A percentile compares a stretch with the other conserved stretches of the same genome.
Conservation (phyloP, 2,113 vertebrate genomes). For the Naja naja region DNA sequence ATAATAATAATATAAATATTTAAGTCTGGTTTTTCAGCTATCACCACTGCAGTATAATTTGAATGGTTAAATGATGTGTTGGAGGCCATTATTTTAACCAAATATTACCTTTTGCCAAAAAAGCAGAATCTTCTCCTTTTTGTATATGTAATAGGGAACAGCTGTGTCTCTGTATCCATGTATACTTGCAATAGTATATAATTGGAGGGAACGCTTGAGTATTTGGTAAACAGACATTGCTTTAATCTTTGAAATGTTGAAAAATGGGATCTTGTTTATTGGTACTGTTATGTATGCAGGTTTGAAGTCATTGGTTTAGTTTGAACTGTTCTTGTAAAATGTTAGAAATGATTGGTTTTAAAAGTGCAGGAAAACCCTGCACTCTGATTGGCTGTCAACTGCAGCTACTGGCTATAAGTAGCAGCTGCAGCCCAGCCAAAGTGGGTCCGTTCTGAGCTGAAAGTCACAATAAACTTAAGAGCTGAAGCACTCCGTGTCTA, state of each 20-base stretch:
- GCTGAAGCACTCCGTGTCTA: too few species aligned
- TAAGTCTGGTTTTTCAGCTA: background rate
- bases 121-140: background rate
- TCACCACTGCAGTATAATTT: background rate
- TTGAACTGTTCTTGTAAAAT: too few species aligned
- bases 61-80: background rate
- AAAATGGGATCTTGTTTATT: background rate
- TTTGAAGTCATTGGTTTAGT: too few species aligned
- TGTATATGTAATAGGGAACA: background rate
- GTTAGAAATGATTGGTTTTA: too few species aligned
- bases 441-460: too few species aligned
- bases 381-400: too few species aligned
- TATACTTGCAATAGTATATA: background rate
- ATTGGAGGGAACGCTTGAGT: background rate
- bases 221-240: background rate
- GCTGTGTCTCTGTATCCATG: background rate
- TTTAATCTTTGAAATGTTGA: background rate
- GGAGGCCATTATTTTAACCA: background rate
- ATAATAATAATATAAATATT: background rate
- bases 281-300: too few species aligned
- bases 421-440: too few species aligned
- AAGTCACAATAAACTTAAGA: too few species aligned
- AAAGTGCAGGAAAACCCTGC: too few species aligned
- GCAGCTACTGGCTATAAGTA: too few species aligned
- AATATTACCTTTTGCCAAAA: background rate